These are phyloP conservation scores for Cossypha caffra DNA, from an alignment of 2,797 vertebrate genomes.

Conservation along the genomic window DNA sequence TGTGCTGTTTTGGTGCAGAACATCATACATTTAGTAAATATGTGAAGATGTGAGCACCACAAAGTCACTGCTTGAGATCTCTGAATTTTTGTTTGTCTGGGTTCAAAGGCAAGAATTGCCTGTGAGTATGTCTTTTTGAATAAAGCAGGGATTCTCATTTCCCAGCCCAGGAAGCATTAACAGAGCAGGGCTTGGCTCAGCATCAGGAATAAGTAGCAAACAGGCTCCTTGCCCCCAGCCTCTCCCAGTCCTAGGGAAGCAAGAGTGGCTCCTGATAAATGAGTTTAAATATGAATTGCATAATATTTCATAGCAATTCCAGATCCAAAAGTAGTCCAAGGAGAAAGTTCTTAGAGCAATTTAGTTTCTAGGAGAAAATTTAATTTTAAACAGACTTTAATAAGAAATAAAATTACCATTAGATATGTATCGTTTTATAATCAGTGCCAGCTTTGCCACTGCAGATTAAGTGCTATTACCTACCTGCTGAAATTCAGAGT, in stretches of 20 bases:
- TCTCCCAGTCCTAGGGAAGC: neutral
- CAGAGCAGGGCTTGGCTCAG: neutral
- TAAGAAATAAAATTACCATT: neutral
- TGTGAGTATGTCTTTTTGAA: neutral
- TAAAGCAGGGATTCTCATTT: neutral
- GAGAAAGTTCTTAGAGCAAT: neutral
- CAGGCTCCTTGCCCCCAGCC: neutral
- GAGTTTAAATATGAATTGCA: neutral
- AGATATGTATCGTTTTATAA: slow-evolving; percentile 2
- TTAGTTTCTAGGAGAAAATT: neutral
- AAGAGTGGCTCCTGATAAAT: neutral
- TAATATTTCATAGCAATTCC: neutral
- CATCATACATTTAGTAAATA: neutral
- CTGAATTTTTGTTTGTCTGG: neutral
- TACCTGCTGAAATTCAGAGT: neutral
- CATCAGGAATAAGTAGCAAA: neutral
- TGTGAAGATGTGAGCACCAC: neutral
- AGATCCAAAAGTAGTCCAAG: neutral
- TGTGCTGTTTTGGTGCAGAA: neutral
- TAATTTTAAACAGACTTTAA: neutral
- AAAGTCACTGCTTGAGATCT: neutral
- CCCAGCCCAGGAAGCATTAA: neutral
- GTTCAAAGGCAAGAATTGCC: neutral
- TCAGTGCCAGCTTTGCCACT: neutral
- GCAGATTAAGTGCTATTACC: neutral